Evolutionary conservation across 2,888 invertebrate genomes (phyloP), one percentile per base, ranked within the genome.

Genomic region (Drosophila greeni): DNA sequence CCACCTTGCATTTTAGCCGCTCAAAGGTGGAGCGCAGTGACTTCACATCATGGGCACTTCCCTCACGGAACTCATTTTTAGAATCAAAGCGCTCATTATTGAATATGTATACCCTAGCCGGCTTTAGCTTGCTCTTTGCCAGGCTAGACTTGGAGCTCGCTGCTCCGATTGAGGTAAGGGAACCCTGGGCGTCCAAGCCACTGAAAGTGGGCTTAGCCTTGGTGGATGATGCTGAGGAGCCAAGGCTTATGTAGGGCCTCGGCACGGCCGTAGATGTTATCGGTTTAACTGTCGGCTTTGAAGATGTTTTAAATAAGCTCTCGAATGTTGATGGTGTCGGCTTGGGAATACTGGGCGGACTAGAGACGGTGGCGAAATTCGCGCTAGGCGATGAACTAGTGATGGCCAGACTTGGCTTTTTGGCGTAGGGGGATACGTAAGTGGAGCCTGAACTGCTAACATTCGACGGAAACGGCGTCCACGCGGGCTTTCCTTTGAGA

Each of bases 11-110:
- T 39, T 86, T 86, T 9, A 82, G 85, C 12, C 49, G 45, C 47
- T 78, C 73, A 39, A 88, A 88, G 12, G 85, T 74, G 24, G 73
- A 66, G 1, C 72, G 66, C 36, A 88, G 53, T 3, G 61, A n/a
- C 49, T 76, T 76, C 5, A 86, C 88, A 73, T 89, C 89, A 48
- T 82, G 68, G 9, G 73, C 60, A 53, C 86, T 88, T 16, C 88
- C 88, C 0, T 60, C 42, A 0, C 88, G 87, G 29, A 72, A 76
- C 43, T 86, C 84, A 29, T 84, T 81, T 6, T 76, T 61, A 59
- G 74, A 79, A 49, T 87, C 86, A 49, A 88, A 87, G 14, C 74
- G 72, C 43, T 86, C 87, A 24, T 88, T 85, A 57, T 89, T 88
- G 43, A 88, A 87, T 52, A 88, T 86, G 18, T 86, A 80, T 4